Evolutionary conservation across 2,797 vertebrate species (phyloP).

Genomic region (Neosilurus hyrtlii): DNA sequence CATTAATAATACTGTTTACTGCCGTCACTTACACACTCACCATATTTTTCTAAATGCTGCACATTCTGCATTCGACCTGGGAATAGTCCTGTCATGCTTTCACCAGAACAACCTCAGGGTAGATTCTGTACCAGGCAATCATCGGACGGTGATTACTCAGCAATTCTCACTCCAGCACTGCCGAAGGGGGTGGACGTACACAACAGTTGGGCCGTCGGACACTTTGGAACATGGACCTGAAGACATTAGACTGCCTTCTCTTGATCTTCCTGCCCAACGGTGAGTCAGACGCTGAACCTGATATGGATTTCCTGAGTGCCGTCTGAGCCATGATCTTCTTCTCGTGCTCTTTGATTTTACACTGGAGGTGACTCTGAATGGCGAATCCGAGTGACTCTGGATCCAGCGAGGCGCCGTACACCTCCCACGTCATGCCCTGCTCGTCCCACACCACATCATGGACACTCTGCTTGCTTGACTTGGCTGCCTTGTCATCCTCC

Average conservation of each 20-base stretch:
- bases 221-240: conserved; percentile 93
- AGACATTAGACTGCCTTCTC: conserved; percentile 84
- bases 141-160: background rate
- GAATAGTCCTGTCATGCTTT: conserved; percentile 45
- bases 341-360: conserved; percentile 95
- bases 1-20: conserved; percentile 57
- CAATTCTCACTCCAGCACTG: conserved; percentile 81
- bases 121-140: conserved; percentile 15
- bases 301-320: conserved; percentile 83
- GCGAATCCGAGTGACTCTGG: conserved; percentile 92
- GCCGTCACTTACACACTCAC: conserved; percentile 55
- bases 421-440: conserved; percentile 99
- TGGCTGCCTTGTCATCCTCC: conserved; percentile 62
- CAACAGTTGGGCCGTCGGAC: conserved; percentile 94
- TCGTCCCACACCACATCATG: conserved; percentile 96
- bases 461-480: conserved; percentile 70
- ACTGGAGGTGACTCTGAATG: conserved; percentile 96
- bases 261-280: conserved; percentile 83
- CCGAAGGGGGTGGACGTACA: conserved; percentile 82
- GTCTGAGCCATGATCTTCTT: conserved; percentile 79
- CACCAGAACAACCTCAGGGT: conserved; percentile 24
- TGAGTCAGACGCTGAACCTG: conserved; percentile 65
- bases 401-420: conserved; percentile 93
- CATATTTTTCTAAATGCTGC: conserved; percentile 31
- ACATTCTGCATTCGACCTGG: conserved; percentile 19